phyloP scores from a whole-genome alignment of 2,888 invertebrate genomes.

The Caenorhabditis sp. region DNA sequence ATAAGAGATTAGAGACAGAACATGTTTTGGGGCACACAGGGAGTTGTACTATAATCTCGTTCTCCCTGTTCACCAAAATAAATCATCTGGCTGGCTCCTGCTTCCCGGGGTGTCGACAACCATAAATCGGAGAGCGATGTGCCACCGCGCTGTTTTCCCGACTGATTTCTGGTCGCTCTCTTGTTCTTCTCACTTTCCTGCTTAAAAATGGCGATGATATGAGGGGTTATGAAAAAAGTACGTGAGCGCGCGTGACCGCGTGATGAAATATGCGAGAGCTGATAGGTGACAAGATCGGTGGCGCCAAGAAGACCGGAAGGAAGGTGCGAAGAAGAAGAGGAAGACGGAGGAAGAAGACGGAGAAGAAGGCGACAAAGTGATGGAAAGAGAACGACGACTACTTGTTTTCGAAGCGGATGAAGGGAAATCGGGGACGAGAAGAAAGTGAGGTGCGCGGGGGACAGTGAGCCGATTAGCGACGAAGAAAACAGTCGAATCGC shows the following conservation, averaged over 20 bases:
- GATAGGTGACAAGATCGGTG: conserved; percentile 20
- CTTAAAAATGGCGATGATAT: conserved; percentile 11
- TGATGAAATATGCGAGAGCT: conserved; percentile 24
- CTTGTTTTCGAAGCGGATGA: conserved; percentile 41
- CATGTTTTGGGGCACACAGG: neutral
- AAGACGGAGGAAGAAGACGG: neutral
- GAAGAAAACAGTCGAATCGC: conserved; percentile 6
- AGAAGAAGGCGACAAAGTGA: conserved; percentile 1
- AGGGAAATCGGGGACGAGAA: conserved; percentile 28
- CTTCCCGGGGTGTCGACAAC: conserved; percentile 7
- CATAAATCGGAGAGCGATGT: conserved; percentile 26
- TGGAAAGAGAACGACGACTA: conserved; percentile 13
- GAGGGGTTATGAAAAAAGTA: conserved; percentile 3
- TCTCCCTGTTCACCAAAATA: neutral
- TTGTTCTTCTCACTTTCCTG: neutral
- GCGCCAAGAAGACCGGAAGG: conserved; percentile 40
- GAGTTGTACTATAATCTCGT: conserved; percentile 10
- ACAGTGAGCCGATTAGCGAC: conserved; percentile 40
- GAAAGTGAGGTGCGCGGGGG: neutral
- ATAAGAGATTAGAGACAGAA: too few relatives aligned
- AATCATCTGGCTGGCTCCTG: conserved; percentile 6
- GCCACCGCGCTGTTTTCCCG: conserved; percentile 12
- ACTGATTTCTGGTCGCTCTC: conserved; percentile 15
- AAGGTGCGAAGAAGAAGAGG: neutral
- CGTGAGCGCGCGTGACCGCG: conserved; percentile 17